Percentiles rank a stretch among this genome's conserved stretches.
Conservation (phyloP, 2,888 invertebrate species). For the Zele albiditarsus region DNA sequence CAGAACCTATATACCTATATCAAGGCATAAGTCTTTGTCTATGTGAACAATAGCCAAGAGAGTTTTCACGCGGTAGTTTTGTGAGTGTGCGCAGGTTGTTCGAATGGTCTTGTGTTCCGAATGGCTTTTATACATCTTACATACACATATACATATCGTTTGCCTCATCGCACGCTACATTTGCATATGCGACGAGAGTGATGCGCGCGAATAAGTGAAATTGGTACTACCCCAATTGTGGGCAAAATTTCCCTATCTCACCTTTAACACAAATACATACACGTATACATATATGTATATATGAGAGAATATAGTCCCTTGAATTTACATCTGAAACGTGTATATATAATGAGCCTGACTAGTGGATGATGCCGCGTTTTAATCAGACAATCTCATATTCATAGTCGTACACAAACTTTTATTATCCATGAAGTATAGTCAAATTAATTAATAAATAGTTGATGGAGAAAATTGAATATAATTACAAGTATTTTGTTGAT, state of each 20-base stretch:
- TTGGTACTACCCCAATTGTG: constrained; percentile 12
- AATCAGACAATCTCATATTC: constrained; percentile 11
- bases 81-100: too few relatives aligned
- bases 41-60: background rate
- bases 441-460: too few relatives aligned
- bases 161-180: background rate
- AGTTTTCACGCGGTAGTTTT: background rate
- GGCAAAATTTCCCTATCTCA: constrained; percentile 5
- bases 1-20: too few relatives aligned
- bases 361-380: constrained; percentile 19
- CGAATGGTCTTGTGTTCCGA: too few relatives aligned
- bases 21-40: background rate
- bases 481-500: too few relatives aligned
- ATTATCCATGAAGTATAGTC: too few relatives aligned
- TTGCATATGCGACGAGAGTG: constrained; percentile 12
- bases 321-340: constrained; percentile 17
- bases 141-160: background rate
- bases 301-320: background rate
- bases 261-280: too few relatives aligned
- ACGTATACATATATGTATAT: background rate
- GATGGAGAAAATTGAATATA: too few relatives aligned
- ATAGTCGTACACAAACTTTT: background rate
- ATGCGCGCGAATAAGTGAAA: constrained; percentile 7
- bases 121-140: background rate
- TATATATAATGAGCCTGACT: background rate